Conservation (phyloP, 2,797 vertebrate genomes). For the Smutsia gigantea region DNA sequence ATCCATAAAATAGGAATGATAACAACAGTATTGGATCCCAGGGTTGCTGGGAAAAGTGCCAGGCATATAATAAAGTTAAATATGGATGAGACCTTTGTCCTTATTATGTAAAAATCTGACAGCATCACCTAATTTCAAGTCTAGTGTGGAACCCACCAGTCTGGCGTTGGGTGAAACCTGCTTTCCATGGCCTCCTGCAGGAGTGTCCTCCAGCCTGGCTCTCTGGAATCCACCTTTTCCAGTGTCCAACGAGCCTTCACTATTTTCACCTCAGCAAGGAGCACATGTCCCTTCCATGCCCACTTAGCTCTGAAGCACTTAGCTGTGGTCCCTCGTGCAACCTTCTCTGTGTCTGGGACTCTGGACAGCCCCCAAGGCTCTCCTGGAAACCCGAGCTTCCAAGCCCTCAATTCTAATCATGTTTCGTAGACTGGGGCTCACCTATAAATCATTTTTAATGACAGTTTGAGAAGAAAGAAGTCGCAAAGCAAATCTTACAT, state of each 20-base stretch:
- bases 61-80: not conserved
- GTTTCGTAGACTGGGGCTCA: slow-evolving; percentile 75
- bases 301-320: slow-evolving; percentile 74
- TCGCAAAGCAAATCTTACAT: slow-evolving; percentile 82
- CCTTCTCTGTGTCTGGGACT: slow-evolving; percentile 55
- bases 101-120: not conserved
- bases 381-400: slow-evolving; percentile 81
- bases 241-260: slow-evolving; percentile 79
- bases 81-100: not conserved
- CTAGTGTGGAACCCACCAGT: not conserved
- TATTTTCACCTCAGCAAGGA: slow-evolving; percentile 68
- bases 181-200: rapidly evolving
- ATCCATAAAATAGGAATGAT: not conserved
- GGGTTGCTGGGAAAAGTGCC: rapidly evolving
- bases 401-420: slow-evolving; percentile 79
- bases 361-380: slow-evolving; percentile 44
- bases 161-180: not conserved
- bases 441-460: slow-evolving; percentile 85
- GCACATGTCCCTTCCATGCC: slow-evolving; percentile 67
- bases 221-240: not conserved
- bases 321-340: slow-evolving; percentile 54
- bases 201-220: not conserved
- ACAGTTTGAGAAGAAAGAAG: slow-evolving; percentile 83
- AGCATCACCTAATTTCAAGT: not conserved
- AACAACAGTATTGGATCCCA: not conserved